Base-by-base conservation (phyloP, 2,888 invertebrate species). In the Microdon myrmicae region DNA sequence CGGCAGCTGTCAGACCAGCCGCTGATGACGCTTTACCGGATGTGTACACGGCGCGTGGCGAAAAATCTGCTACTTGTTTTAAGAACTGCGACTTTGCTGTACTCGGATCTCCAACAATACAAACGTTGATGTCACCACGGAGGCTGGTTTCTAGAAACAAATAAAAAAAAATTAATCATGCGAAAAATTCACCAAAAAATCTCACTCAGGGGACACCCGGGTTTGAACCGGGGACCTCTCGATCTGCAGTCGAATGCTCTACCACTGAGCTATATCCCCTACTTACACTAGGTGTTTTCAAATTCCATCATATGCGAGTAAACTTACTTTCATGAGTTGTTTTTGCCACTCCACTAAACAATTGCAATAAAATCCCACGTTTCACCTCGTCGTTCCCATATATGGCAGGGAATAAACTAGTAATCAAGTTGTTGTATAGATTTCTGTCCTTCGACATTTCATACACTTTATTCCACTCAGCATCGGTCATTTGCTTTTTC, bases 321-420 rank as follows among this genome's bases (percentile, higher is more conserved):
- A 23, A 71, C 72, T 74, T 68, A 83, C 85, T 88, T 82, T 98
- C 97, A 20, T 87, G 81, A 0, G 98, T 97, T 13, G 87, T 90
- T 81, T 99, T 99, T 0, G 92, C 89, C 1, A 99, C 97, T 0
- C 99, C 99, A 3, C 99, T 95, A 77, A 99, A 97, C 70, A 99
- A 77, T 92, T 98, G 97, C 23, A 99, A 82, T 6, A 97, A 82
- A 45, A 98, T 89, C 1, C 91, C 94, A 43, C 87, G 81, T 78
- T 99, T 99, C 0, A 99, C 92, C 78, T 98, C 97, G 70, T 95
- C 96, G 78, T 93, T 96, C 0, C 96, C 99, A 74, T 97, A 96
- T 69, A 99, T 90, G 28, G 96, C 90, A 0, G 99, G 97, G 74
- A 99, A 99, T 32, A 99, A 83, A 73, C 94, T 92, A 43, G 86